Evolutionary conservation across 2,888 invertebrate genomes (phyloP).

Genomic region (Melitaea athalia): DNA sequence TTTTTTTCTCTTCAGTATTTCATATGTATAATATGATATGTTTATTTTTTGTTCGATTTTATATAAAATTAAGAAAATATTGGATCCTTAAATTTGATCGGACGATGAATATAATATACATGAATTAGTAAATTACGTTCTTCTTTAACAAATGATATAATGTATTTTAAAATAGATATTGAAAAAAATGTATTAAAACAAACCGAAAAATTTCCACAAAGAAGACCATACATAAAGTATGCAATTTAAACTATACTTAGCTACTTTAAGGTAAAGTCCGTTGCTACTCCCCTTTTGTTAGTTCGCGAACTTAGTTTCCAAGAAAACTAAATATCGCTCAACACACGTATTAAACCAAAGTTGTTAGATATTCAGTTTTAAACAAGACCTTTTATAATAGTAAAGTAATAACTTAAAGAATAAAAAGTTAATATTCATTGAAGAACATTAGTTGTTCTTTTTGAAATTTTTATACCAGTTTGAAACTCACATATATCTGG

Average conservation of each 20-base stretch:
- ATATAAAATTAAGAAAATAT: too few relatives aligned
- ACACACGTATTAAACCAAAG: background rate
- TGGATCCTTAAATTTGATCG: too few relatives aligned
- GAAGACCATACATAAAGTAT: background rate
- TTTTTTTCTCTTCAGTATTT: too few relatives aligned
- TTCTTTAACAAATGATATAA: too few relatives aligned
- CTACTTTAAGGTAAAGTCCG: slow-evolving; percentile 9
- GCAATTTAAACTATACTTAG: slow-evolving; percentile 14
- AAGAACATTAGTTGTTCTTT: background rate
- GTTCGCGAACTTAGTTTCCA: slow-evolving; percentile 15
- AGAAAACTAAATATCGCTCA: slow-evolving; percentile 21
- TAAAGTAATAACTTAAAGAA: background rate
- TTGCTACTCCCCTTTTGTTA: slow-evolving; percentile 9
- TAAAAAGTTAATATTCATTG: background rate
- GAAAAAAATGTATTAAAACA: background rate
- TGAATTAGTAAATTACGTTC: too few relatives aligned
- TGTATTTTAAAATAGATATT: background rate
- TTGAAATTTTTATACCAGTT: background rate
- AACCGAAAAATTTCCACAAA: slow-evolving; percentile 13
- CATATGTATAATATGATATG: too few relatives aligned
- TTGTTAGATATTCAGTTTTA: background rate
- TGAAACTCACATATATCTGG: background rate
- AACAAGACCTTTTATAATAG: background rate
- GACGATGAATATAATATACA: too few relatives aligned
- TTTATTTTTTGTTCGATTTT: too few relatives aligned